phyloP scores from a whole-genome alignment of 1,140 invertebrate genomes.

The Zaprionus kolodkinae region DNA sequence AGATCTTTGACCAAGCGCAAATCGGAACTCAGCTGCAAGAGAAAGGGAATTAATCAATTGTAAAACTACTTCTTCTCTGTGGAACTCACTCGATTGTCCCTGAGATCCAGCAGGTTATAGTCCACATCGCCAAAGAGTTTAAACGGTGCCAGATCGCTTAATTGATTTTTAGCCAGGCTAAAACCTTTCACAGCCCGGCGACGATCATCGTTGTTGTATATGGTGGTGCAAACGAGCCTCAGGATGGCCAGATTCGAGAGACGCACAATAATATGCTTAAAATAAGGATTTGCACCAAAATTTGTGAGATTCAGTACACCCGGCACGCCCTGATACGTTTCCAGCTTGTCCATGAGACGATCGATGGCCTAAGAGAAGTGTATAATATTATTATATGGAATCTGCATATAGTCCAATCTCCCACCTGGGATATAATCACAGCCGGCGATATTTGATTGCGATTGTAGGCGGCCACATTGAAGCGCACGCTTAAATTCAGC shows the following conservation, averaged over 20 bases:
- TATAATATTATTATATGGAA: background rate
- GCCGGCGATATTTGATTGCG: slow-evolving; percentile 48
- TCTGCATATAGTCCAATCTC: background rate
- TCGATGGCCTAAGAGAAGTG: slow-evolving; percentile 1
- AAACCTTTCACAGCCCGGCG: slow-evolving; percentile 50
- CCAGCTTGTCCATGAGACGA: slow-evolving; percentile 38
- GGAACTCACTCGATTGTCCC: slow-evolving; percentile 46
- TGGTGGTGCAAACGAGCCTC: slow-evolving; percentile 46
- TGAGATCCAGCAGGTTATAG: slow-evolving; percentile 51
- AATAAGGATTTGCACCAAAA: slow-evolving; percentile 34
- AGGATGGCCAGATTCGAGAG: slow-evolving; percentile 45
- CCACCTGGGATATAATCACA: slow-evolving; percentile 43
- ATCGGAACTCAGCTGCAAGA: slow-evolving; percentile 41
- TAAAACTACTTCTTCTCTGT: background rate
- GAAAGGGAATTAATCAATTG: background rate
- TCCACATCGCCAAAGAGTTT: slow-evolving; percentile 54
- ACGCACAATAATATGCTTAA: slow-evolving; percentile 53
- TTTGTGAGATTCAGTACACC: slow-evolving; percentile 48
- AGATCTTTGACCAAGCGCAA: slow-evolving; percentile 51
- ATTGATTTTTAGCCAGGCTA: slow-evolving; percentile 49
- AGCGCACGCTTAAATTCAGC: slow-evolving; percentile 32
- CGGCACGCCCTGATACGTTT: slow-evolving; percentile 32
- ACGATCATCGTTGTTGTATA: slow-evolving; percentile 48
- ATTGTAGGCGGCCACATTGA: slow-evolving; percentile 50
- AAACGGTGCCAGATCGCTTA: slow-evolving; percentile 40